A percentile compares a stretch with the other conserved stretches of the same genome.
These are phyloP conservation scores for Mactra quadrangularis DNA, from an alignment of 1,140 invertebrate genomes.

Conservation along the genomic window DNA sequence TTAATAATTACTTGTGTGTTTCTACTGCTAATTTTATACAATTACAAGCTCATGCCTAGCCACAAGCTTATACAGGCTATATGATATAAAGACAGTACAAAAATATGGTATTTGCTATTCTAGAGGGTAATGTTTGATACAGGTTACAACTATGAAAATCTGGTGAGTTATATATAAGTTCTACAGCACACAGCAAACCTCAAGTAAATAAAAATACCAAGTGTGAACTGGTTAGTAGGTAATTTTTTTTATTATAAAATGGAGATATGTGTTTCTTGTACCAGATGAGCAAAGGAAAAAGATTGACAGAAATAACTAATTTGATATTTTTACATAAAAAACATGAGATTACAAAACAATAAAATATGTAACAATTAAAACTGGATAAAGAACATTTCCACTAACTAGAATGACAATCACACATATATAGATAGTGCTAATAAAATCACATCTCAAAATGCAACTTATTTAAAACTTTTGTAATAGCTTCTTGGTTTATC, in stretches of 20 bases:
- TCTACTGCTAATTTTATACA: constrained; percentile 29
- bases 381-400: neutral
- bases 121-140: too few species aligned
- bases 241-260: too few species aligned
- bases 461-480: too few species aligned
- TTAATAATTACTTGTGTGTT: constrained; percentile 19
- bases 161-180: too few species aligned
- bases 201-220: too few species aligned
- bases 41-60: constrained; percentile 29
- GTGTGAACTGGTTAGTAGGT: too few species aligned
- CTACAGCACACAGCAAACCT: too few species aligned
- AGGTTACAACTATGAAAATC: too few species aligned
- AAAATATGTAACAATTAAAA: constrained; percentile 12
- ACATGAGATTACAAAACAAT: neutral
- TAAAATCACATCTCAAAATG: too few species aligned
- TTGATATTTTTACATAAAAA: constrained; percentile 2
- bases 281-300: constrained; percentile 61
- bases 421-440: constrained; percentile 19
- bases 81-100: too few species aligned
- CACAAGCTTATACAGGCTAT: neutral
- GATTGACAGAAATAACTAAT: constrained; percentile 43
- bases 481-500: too few species aligned
- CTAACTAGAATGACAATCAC: constrained; percentile 31
- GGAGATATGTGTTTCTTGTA: constrained; percentile 54
- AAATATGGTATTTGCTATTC: too few species aligned